Base-by-base conservation (phyloP, 2,888 invertebrate species). In the Drosophila austrosaltans region DNA sequence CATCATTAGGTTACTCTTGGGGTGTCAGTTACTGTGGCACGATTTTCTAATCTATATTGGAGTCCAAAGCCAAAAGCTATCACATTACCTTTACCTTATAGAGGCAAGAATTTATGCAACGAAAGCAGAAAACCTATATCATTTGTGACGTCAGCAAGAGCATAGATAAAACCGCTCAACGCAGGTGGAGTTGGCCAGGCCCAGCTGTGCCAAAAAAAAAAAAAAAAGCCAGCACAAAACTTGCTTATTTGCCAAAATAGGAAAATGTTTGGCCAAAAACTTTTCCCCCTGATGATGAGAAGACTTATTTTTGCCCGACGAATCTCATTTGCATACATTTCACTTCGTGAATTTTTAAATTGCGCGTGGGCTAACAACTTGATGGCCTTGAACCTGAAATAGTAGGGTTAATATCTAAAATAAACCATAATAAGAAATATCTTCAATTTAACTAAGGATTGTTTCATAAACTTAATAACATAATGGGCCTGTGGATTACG, bases 41-140 rank as follows among this genome's bases (percentile, higher is more conserved):
- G 85, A 77, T 77, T 82, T 76, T 72, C 74, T 66, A 63, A 77
- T 77, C 69, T 66, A 71, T 72, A 71, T 72, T 60, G 64, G 53
- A 57, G 39, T 48, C 56, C 36, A 57, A 57, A 32, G 56, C 36
- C 16, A 54, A 71, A 65, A 53, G 66, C 81, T 76, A 70, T 83
- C 53, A 58, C 56, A 76, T 82, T 87, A 80, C 86, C 53, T 65
- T 53, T 64, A 36, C 48, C 63, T 76, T 62, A 65, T 20, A 4
- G n/a, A 20, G 4, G 4, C 22, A 25, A 25, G 3, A 36, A 58
- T 57, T 76, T 76, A 76, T 76, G 66, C 76, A 75, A 74, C 39
- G 36, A 39, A 39, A 39, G 57, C 39, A 36, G 25, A 57, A 57
- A 57, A 20, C 54, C 32, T 57, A 30, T 44, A 30, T 8, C 48